Conservation (phyloP, 2,888 invertebrate species). For the Lepidonotus clava region DNA sequence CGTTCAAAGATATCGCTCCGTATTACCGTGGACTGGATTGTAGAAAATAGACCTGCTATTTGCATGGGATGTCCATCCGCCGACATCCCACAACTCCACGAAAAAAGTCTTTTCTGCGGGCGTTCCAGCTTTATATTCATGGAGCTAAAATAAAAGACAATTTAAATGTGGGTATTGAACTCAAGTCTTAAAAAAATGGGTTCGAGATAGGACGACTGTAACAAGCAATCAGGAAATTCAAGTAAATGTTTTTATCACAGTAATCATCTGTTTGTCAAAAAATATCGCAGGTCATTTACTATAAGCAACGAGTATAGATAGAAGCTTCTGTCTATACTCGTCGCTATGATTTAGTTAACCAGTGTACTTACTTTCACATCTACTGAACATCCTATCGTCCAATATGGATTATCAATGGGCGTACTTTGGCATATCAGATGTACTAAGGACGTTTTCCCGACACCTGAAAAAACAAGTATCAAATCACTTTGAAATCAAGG, state of each 20-base stretch:
- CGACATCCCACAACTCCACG: conserved; percentile 98
- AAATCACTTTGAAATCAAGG: not conserved
- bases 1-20: no score
- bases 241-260: no score
- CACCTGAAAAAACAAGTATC: conserved; percentile 84
- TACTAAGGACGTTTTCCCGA: conserved; percentile 97
- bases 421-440: conserved; percentile 94
- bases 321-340: no score
- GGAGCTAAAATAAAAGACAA: conserved; percentile 84
- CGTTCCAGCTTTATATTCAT: conserved; percentile 96
- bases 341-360: no score
- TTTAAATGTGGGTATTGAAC: no score
- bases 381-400: conserved; percentile 97
- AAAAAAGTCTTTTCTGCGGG: conserved; percentile 94
- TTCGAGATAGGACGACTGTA: no score
- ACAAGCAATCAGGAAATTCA: no score
- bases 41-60: conserved; percentile 97
- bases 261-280: no score
- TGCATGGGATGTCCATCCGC: conserved; percentile 95
- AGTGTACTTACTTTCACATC: conserved; percentile 88
- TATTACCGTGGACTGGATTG: conserved; percentile 94
- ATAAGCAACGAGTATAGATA: no score
- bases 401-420: conserved; percentile 91
- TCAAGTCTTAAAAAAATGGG: no score
- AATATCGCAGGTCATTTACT: no score